Evolutionary conservation across 1,140 invertebrate species (phyloP), one percentile per base, ranked within the genome.

Genomic region (Charaxes varanes): DNA sequence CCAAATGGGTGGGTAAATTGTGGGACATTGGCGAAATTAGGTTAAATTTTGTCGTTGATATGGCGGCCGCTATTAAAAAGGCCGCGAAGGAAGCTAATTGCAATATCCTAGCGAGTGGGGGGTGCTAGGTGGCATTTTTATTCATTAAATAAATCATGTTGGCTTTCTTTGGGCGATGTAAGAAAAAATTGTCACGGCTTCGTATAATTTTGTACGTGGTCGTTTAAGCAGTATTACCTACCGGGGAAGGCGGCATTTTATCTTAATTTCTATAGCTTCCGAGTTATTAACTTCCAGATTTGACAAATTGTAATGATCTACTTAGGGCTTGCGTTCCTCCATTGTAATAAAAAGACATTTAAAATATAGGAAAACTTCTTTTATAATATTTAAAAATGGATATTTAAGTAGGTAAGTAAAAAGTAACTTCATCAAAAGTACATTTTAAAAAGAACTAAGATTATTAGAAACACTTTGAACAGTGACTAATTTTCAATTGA

Each of bases 151-250:
- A 80, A 82, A 78, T 80, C 78, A 82, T 61, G 11, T 35, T 13
- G 62, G 63, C 73, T 72, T 63, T 59, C 57, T 51, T 38, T 62
- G 44, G 40, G 45, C 31, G 62, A 67, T 73, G 65, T 66, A 61
- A 53, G 60, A 78, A 81, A 79, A 82, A 82, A 81, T 64, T 80
- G 78, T 82, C 78, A 70, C 65, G 58, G 67, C 66, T 76, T 69
- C 66, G 53, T 62, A 72, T 82, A 82, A 82, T 82, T 78, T 82
- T 78, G 78, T 79, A 79, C 74, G 78, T 78, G 74, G 61, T 53
- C 66, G 56, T 71, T 71, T 63, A 72, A 67, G 49, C 62, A 53
- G 66, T 68, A 76, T 77, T 73, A 71, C 65, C 66, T 70, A 56
- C 59, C 55, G 55, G 57, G 28, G 42, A 63, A 43, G n/a, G 58